Base-by-base conservation (phyloP, 2,113 vertebrate species). In the Ovibos moschatus region DNA sequence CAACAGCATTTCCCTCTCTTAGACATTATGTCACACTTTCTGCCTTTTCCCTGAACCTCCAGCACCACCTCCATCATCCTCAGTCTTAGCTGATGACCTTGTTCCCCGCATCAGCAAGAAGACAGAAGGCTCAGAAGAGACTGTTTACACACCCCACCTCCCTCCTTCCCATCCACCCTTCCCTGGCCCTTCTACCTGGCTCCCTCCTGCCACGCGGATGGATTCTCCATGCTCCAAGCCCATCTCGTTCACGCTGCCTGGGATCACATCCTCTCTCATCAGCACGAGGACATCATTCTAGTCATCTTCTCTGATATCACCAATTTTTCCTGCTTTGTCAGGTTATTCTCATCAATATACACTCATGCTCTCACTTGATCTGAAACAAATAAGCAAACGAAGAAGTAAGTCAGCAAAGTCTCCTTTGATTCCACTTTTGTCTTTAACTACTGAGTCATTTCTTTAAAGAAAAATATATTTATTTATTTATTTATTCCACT, bases 221-320 rank as follows among this genome's bases (percentile, higher is more conserved):
- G 50, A 47, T 28, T 53, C 74, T 60, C 51, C n/a, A 40, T 23
- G 2, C 55, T 36, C 16, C 30, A 74, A 45, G 67, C 21, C 53
- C 53, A 27, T 30, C n/a, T 76, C 13, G 7, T 64, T 5, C 15
- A 3, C 7, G 21, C 5, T 2, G 15, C 45, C 3, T 0, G 0
- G 23, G 14, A 9, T 5, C 81, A 23, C 55, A 43, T 14, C 28
- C n/a, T 45, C 89, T 84, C 25, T 40, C 53, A 7, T 16, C 74
- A 8, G 58, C 62, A 53, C 2, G 12, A 50, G 60, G 51, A 53
- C 21, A 10, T 12, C 12, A 5, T 23, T 50, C 33, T 25, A 28
- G 33, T 15, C 25, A 14, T n/a, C 28, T 30, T 51, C 62, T 76
- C 85, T 0, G 0, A 3, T 7, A 13, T 85, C 16, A 58, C 12